phyloP scores from a whole-genome alignment of 64 coral and sea anemone genomes.

The Stylophora pistillata region DNA sequence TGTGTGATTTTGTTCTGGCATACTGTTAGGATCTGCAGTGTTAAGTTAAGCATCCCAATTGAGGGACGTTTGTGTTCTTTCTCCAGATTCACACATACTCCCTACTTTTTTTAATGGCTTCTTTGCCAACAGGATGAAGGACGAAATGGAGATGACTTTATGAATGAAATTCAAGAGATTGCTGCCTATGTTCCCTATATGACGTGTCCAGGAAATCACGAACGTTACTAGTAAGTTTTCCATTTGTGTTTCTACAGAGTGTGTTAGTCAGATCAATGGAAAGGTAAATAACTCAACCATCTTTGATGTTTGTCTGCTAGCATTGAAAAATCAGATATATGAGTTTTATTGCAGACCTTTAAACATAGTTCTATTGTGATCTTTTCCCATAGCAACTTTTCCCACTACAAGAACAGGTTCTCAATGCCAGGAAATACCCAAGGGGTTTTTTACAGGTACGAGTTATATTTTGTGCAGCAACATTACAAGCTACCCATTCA shows the following conservation, averaged over 20 bases:
- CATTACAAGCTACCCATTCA: background rate
- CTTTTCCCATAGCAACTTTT: slow-evolving; percentile 82
- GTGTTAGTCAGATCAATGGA: no score
- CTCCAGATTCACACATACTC: no score
- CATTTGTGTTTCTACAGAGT: background rate
- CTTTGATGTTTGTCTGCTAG: no score
- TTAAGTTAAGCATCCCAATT: no score
- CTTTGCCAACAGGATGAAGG: slow-evolving; percentile 56
- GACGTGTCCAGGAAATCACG: slow-evolving; percentile 86
- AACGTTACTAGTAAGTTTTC: slow-evolving; percentile 76
- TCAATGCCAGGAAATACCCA: slow-evolving; percentile 90
- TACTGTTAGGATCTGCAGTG: no score
- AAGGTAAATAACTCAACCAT: no score
- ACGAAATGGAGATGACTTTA: slow-evolving; percentile 78
- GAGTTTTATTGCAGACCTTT: no score
- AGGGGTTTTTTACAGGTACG: slow-evolving; percentile 90
- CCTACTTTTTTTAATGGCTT: background rate
- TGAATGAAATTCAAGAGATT: slow-evolving; percentile 76
- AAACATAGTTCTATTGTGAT: background rate
- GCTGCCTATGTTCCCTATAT: slow-evolving; percentile 80
- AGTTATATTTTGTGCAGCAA: background rate
- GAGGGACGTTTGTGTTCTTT: no score
- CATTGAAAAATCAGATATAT: no score
- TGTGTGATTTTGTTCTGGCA: no score
- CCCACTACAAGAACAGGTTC: slow-evolving; percentile 92